Percentiles rank a stretch among this genome's conserved stretches.
These are phyloP conservation scores for Drosophila pachea DNA, from an alignment of 1,140 invertebrate species.

Conservation along the genomic window DNA sequence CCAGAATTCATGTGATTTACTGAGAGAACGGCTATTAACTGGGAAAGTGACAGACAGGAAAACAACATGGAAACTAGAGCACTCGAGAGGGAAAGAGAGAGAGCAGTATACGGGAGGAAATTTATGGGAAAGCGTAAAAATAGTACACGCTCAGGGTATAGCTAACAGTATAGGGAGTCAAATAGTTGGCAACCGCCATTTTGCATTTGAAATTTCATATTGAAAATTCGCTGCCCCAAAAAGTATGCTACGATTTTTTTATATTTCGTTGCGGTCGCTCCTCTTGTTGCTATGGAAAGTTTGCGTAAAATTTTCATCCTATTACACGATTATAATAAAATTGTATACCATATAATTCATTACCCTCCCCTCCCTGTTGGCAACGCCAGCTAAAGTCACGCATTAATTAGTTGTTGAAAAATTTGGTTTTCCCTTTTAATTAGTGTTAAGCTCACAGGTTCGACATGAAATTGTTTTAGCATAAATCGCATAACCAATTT, in stretches of 20 bases:
- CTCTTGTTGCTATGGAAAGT: background rate
- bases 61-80: too few relatives aligned
- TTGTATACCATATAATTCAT: background rate
- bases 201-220: constrained; percentile 7
- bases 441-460: constrained; percentile 16
- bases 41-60: too few relatives aligned
- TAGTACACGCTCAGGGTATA: background rate
- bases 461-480: constrained; percentile 5
- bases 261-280: too few relatives aligned
- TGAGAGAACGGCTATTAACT: too few relatives aligned
- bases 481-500: constrained; percentile 2
- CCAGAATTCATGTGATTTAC: too few relatives aligned
- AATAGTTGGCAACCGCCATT: background rate
- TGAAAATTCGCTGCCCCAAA: constrained; percentile 1
- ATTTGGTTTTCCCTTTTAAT: constrained; percentile 18
- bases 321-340: constrained; percentile 10
- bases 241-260: constrained; percentile 26
- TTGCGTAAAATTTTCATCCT: background rate
- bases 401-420: constrained; percentile 11
- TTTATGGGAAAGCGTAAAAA: background rate
- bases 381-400: too few relatives aligned
- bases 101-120: too few relatives aligned
- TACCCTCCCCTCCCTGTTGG: background rate
- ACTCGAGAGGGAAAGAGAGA: too few relatives aligned
- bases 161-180: background rate